A percentile compares a stretch with the other conserved stretches of the same genome.
Evolutionary conservation across 1,140 invertebrate genomes (phyloP).

Genomic region (Octopus sinensis): DNA sequence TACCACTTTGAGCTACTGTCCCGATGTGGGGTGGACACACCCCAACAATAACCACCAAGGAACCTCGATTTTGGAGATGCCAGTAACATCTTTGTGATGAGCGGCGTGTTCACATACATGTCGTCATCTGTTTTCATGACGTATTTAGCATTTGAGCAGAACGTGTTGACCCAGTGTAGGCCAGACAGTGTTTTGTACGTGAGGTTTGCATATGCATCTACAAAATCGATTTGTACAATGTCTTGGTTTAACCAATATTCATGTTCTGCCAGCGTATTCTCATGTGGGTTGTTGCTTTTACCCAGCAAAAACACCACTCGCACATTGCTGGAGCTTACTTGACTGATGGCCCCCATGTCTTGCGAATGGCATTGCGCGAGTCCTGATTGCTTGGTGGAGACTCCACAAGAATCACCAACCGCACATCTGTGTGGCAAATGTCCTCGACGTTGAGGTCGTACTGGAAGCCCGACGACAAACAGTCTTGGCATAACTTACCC

Average conservation of each 20-base stretch:
- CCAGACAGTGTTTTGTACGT: constrained; percentile 73
- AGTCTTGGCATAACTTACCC: constrained; percentile 14
- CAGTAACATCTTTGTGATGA: constrained; percentile 31
- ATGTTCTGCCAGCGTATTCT: constrained; percentile 22
- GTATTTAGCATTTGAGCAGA: constrained; percentile 67
- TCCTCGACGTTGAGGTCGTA: constrained; percentile 18
- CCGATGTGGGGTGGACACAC: constrained; percentile 34
- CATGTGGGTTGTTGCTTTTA: background rate
- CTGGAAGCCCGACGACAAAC: constrained; percentile 14
- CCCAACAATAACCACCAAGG: constrained; percentile 34
- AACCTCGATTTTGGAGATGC: constrained; percentile 21
- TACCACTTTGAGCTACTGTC: constrained; percentile 54
- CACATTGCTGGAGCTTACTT: constrained; percentile 11
- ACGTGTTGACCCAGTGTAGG: constrained; percentile 69
- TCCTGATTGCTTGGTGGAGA: constrained; percentile 15
- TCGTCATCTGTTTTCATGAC: constrained; percentile 89
- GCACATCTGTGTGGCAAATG: constrained; percentile 14
- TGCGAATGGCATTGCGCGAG: constrained; percentile 19
- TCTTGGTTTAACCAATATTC: constrained; percentile 61
- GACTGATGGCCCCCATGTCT: constrained; percentile 26
- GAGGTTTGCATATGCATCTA: constrained; percentile 43
- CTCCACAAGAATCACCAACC: constrained; percentile 23
- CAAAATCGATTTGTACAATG: constrained; percentile 41
- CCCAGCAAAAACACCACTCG: constrained; percentile 26
- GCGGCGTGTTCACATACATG: constrained; percentile 74